A percentile compares a stretch with the other conserved stretches of the same genome.
Evolutionary conservation across 2,797 vertebrate genomes (phyloP).

Genomic region (Falco concolor): DNA sequence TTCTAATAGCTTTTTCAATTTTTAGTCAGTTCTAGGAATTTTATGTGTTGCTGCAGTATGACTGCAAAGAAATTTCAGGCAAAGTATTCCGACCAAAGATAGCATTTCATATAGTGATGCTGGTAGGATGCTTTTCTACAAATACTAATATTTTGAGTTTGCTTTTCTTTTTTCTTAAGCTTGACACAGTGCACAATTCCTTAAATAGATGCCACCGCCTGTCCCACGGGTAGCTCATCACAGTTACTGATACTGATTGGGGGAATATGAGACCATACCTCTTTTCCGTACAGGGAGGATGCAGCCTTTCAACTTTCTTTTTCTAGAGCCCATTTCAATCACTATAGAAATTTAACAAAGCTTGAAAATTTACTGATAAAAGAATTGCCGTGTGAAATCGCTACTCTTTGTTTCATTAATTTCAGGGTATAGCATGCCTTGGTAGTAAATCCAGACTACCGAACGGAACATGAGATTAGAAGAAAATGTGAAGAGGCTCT

Average conservation of each 20-base stretch:
- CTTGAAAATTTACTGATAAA: background rate
- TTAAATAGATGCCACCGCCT: background rate
- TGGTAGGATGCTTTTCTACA: background rate
- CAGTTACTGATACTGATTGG: background rate
- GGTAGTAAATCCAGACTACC: background rate
- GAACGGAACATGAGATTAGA: background rate
- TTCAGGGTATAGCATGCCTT: background rate
- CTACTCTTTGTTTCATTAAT: background rate
- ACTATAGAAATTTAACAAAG: background rate
- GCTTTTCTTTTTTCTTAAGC: background rate
- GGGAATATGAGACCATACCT: background rate
- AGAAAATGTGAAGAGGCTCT: background rate
- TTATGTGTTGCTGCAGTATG: background rate
- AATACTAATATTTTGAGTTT: background rate
- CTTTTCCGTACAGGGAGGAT: fast-evolving
- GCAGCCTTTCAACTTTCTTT: background rate
- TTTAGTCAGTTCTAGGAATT: background rate
- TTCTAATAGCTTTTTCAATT: background rate
- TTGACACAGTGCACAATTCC: background rate
- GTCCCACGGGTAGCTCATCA: background rate
- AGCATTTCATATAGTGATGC: fast-evolving
- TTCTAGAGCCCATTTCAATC: background rate
- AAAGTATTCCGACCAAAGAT: background rate
- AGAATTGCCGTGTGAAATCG: background rate
- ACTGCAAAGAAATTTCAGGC: background rate